Evolutionary conservation across 1,140 invertebrate genomes (phyloP), one percentile per base, ranked within the genome.

Genomic region (Brachionus koreanus): DNA sequence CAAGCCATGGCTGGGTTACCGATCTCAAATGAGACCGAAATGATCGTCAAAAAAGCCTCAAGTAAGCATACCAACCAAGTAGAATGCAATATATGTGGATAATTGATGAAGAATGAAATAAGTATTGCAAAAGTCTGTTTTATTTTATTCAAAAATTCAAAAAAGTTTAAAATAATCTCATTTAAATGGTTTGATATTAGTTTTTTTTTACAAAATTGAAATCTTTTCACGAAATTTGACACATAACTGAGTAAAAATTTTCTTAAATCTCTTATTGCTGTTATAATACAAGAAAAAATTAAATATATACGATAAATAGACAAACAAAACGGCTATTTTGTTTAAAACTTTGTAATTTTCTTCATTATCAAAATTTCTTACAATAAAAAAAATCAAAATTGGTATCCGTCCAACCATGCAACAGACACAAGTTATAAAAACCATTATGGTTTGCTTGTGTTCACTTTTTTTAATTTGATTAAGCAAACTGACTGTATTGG

Each of bases 381-480:
- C 0, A 19, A 74, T 46, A 74, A 42, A 74, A 29, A 25, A 46
- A 23, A 74, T 46, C 1, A 74, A 23, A 46, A 74, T 43, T 25
- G 69, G 69, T 35, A 74, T 46, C 5, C 69, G 16, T 12, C 69
- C 69, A 46, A 74, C 3, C 19, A 25, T 0, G 25, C 69, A 74
- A 9, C 19, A 25, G 3, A 74, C 23, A 49, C 69, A 74, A 25
- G 69, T 46, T 5, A 46, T 2, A 29, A 46, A 12, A 4, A 74
- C 25, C 39, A 74, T 46, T 29, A 74, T 74, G 3, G 69, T 46
- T 49, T 74, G 69, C 33, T 25, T 74, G 13, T 46, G 7, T 74
- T 46, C 25, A 46, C 19, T 12, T 74, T 46, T 74, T 46, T 74
- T 43, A 16, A 74, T 74, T 46, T 39, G 42, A 72, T 72, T 42